Percentiles rank a stretch among this genome's conserved stretches.
These are phyloP conservation scores for Zaprionus africanus DNA, from an alignment of 1,140 invertebrate genomes.

Conservation along the genomic window DNA sequence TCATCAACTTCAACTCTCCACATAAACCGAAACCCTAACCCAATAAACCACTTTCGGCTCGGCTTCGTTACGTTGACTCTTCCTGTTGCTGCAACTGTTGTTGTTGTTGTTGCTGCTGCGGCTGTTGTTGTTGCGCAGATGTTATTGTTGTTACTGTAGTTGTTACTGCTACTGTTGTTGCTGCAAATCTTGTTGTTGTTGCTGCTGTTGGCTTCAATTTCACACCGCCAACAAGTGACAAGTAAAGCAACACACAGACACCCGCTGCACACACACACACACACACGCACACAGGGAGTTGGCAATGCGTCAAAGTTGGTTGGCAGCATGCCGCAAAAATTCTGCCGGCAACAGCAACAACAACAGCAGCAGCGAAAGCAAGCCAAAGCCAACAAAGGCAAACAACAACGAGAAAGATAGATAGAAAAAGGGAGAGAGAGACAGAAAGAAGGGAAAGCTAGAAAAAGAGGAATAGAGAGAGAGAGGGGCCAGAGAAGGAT, in stretches of 20 bases:
- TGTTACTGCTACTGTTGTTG: slow-evolving; percentile 34
- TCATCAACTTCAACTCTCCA: slow-evolving; percentile 26
- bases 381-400: slow-evolving; percentile 47
- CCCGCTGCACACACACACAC: slow-evolving; percentile 13
- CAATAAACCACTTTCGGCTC: slow-evolving; percentile 74
- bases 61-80: slow-evolving; percentile 49
- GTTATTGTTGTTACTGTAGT: slow-evolving; percentile 25
- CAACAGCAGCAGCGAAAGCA: slow-evolving; percentile 26
- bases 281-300: slow-evolving; percentile 12
- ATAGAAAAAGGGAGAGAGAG: slow-evolving; percentile 5
- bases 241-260: slow-evolving; percentile 49
- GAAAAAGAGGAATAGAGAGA: not conserved
- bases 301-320: slow-evolving; percentile 67
- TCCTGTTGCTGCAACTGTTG: slow-evolving; percentile 29
- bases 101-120: slow-evolving; percentile 43
- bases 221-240: slow-evolving; percentile 78
- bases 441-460: not conserved
- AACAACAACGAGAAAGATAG: slow-evolving; percentile 23
- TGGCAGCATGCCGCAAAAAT: slow-evolving; percentile 76
- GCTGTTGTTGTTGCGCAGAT: slow-evolving; percentile 36
- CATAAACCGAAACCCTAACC: slow-evolving; percentile 62
- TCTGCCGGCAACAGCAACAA: slow-evolving; percentile 39
- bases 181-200: slow-evolving; percentile 43
- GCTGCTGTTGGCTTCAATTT: slow-evolving; percentile 70
- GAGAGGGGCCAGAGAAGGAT: not conserved